These are phyloP conservation scores for Andrena hattorfiana DNA, from an alignment of 2,888 invertebrate genomes.

Conservation along the genomic window DNA sequence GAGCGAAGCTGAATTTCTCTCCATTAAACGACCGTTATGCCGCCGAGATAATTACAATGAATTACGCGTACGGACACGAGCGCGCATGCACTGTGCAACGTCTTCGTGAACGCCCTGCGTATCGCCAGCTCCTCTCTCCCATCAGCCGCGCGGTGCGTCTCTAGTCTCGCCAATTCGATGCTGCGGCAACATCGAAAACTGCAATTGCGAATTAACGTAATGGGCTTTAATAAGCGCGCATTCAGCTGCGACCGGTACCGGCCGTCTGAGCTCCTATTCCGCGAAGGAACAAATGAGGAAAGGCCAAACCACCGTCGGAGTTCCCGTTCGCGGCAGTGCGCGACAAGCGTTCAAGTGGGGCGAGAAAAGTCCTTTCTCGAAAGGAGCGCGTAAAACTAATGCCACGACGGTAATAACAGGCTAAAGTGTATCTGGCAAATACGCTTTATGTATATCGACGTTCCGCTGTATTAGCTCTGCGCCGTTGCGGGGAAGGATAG, in stretches of 20 bases:
- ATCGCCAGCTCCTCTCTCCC: neutral
- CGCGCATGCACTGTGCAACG: constrained; percentile 28
- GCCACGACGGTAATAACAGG: neutral
- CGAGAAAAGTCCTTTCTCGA: no score
- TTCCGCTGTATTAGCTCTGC: neutral
- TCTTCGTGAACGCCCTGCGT: constrained; percentile 12
- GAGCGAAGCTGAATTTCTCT: constrained; percentile 61
- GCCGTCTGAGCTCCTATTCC: neutral
- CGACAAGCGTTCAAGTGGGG: no score
- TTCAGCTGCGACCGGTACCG: neutral
- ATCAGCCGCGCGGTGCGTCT: neutral
- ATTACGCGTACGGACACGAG: constrained; percentile 68
- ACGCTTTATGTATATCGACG: neutral
- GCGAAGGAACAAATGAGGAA: no score
- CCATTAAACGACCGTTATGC: constrained; percentile 58
- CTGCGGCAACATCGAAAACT: neutral
- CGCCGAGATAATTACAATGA: constrained; percentile 78
- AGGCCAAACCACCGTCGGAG: no score
- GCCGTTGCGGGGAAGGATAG: neutral
- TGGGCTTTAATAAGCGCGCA: neutral
- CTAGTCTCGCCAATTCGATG: neutral
- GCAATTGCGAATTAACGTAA: neutral
- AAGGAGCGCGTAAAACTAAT: neutral
- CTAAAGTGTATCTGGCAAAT: neutral
- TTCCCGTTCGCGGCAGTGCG: neutral